Conservation (phyloP, 2,888 invertebrate species). For the Malacosoma neustria region DNA sequence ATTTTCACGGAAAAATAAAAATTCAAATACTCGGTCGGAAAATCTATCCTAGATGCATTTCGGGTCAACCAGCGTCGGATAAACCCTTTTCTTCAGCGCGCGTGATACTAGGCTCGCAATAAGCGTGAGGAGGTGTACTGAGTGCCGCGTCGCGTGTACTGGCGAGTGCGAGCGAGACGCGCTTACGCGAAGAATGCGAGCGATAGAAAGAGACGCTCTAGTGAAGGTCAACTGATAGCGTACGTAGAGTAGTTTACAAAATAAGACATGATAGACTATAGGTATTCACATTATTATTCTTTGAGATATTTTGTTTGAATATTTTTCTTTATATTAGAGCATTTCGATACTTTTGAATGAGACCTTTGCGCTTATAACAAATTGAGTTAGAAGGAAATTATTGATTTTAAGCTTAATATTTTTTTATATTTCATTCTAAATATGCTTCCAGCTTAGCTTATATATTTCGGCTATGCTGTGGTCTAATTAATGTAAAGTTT, state of each 20-base stretch:
- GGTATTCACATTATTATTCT: slow-evolving; percentile 22
- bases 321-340: no score
- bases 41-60: slow-evolving; percentile 46
- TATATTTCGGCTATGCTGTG: no score
- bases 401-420: no score
- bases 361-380: no score
- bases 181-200: slow-evolving; percentile 53
- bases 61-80: slow-evolving; percentile 68
- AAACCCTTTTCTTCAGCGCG: slow-evolving; percentile 76
- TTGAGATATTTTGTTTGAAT: slow-evolving; percentile 12
- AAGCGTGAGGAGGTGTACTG: slow-evolving; percentile 41
- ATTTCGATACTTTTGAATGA: no score
- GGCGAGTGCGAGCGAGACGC: slow-evolving; percentile 43
- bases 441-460: no score
- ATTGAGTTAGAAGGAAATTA: no score
- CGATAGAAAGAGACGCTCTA: slow-evolving; percentile 40
- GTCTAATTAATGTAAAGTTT: no score
- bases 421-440: no score
- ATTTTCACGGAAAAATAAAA: slow-evolving; percentile 44
- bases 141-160: slow-evolving; percentile 28
- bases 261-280: not conserved
- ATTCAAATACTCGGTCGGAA: slow-evolving; percentile 47
- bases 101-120: slow-evolving; percentile 69
- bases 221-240: slow-evolving; percentile 69
- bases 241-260: slow-evolving; percentile 34